phyloP scores from a whole-genome alignment of 2,113 vertebrate species.

The Nansenia antarctica region DNA sequence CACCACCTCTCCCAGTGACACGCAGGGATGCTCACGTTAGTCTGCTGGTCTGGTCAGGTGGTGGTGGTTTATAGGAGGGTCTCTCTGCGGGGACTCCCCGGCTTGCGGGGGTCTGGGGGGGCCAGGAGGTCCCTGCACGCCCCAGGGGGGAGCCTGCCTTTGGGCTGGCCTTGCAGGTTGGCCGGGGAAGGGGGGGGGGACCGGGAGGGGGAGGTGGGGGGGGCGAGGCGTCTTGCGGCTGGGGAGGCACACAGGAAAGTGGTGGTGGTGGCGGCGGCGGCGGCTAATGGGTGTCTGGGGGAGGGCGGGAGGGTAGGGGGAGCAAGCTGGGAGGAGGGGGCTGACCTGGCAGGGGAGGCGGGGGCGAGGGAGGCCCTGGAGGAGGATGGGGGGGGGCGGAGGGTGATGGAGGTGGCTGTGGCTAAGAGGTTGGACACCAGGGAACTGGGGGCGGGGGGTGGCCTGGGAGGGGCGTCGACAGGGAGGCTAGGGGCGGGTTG shows the following conservation, averaged over 20 bases:
- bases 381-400: too few relatives aligned
- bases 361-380: constrained; percentile 12
- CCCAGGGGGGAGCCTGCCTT: constrained; percentile 23
- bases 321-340: not conserved
- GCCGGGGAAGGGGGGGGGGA: constrained; percentile 12
- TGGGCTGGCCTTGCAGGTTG: constrained; percentile 15
- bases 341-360: not conserved
- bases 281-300: too few relatives aligned
- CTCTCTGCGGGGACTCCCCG: constrained; percentile 63
- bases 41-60: constrained; percentile 23
- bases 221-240: too few relatives aligned
- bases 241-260: too few relatives aligned
- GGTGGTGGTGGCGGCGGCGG: too few relatives aligned
- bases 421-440: too few relatives aligned
- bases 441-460: not conserved
- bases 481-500: constrained; percentile 44
- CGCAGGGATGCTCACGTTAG: constrained; percentile 66
- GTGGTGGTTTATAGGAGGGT: constrained; percentile 63
- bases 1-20: not conserved
- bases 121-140: constrained; percentile 33
- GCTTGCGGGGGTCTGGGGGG: constrained; percentile 44
- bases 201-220: constrained; percentile 4
- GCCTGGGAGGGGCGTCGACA: constrained; percentile 12
- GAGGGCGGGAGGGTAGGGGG: too few relatives aligned
- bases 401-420: constrained; percentile 1